Conservation (phyloP, 2,888 invertebrate genomes). For the Heliconius hortense region DNA sequence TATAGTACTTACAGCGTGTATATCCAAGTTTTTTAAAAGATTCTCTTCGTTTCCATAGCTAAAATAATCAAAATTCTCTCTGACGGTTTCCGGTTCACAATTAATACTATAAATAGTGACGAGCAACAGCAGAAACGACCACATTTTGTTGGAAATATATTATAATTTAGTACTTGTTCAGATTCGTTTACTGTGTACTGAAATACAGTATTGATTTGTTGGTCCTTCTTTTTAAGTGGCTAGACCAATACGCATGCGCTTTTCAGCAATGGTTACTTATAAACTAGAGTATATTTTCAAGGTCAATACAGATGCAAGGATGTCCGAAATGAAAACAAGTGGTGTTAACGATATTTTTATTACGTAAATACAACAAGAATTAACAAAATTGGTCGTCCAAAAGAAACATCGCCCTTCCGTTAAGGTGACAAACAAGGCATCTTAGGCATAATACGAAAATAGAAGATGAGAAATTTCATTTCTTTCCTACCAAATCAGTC, state of each 20-base stretch:
- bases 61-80: slow-evolving; percentile 75
- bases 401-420: slow-evolving; percentile 35
- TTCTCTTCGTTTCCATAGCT: slow-evolving; percentile 72
- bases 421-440: slow-evolving; percentile 49
- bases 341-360: slow-evolving; percentile 62
- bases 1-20: slow-evolving; percentile 64
- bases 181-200: slow-evolving; percentile 54
- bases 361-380: slow-evolving; percentile 59
- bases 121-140: slow-evolving; percentile 55
- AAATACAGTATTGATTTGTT: slow-evolving; percentile 65
- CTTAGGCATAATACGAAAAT: slow-evolving; percentile 70
- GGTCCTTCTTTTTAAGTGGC: slow-evolving; percentile 43
- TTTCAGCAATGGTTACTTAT: slow-evolving; percentile 44
- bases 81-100: slow-evolving; percentile 74
- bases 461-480: slow-evolving; percentile 70
- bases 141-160: slow-evolving; percentile 61
- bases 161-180: slow-evolving; percentile 55
- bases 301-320: slow-evolving; percentile 46
- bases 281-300: slow-evolving; percentile 42
- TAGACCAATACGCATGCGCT: slow-evolving; percentile 65
- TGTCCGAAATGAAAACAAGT: slow-evolving; percentile 47
- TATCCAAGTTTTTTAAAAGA: slow-evolving; percentile 66
- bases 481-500: slow-evolving; percentile 72
- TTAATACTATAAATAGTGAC: slow-evolving; percentile 54
- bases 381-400: slow-evolving; percentile 56